phyloP scores from a whole-genome alignment of 2,797 vertebrate genomes.

The Pteronotus mesoamericanus region DNA sequence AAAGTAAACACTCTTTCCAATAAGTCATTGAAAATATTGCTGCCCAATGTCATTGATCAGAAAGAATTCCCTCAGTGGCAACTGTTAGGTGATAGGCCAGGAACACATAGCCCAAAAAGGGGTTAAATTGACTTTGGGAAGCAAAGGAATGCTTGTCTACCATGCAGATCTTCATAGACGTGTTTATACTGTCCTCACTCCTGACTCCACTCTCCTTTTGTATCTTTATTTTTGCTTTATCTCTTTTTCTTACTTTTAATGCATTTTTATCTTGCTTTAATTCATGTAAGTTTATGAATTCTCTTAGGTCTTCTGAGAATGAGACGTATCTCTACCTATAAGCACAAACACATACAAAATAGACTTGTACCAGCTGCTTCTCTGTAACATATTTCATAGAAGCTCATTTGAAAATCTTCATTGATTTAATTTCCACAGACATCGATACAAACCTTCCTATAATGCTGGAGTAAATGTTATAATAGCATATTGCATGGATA shows the following conservation, averaged over 20 bases:
- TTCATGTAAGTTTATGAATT: background rate
- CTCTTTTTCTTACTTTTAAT: background rate
- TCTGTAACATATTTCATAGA: background rate
- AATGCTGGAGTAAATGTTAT: background rate
- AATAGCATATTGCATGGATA: background rate
- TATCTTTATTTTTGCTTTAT: background rate
- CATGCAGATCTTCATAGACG: background rate
- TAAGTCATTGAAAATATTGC: background rate
- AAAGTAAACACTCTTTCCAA: background rate
- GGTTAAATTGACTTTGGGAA: background rate
- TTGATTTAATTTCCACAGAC: background rate
- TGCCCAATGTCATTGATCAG: background rate
- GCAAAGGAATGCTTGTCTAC: background rate
- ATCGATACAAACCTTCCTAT: background rate
- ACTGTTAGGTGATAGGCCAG: background rate
- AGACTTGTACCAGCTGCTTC: background rate
- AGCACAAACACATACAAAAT: background rate
- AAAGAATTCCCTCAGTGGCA: background rate
- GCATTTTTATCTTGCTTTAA: background rate
- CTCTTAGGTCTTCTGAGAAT: background rate
- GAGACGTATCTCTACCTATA: background rate
- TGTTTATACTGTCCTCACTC: background rate
- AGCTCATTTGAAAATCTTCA: background rate
- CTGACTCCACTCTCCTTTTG: background rate
- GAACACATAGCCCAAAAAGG: background rate